Evolutionary conservation across 1,140 invertebrate species (phyloP).

Genomic region (Drosophila pseudoobscura): DNA sequence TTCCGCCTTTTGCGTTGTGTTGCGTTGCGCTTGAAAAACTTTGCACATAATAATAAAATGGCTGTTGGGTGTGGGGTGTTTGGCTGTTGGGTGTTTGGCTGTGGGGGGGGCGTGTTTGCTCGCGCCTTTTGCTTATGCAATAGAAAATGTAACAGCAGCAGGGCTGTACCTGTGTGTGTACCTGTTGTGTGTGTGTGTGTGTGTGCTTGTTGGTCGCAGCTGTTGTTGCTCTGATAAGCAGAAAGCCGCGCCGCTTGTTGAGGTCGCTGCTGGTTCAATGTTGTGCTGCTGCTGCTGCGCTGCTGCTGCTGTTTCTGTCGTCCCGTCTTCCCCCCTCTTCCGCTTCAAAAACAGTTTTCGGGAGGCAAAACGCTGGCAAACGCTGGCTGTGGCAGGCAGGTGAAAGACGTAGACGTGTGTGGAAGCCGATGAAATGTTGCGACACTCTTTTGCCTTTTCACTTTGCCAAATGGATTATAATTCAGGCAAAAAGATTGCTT

Average conservation of each 20-base stretch:
- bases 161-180: neutral
- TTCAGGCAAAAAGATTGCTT: conserved; percentile 41
- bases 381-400: conserved; percentile 58
- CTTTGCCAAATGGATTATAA: conserved; percentile 42
- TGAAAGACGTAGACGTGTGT: conserved; percentile 50
- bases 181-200: neutral
- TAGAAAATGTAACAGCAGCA: conserved; percentile 58
- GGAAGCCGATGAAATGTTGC: conserved; percentile 41
- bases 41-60: conserved; percentile 81
- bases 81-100: too few species aligned
- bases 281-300: conserved; percentile 20
- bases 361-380: conserved; percentile 30
- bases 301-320: conserved; percentile 7
- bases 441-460: too few species aligned
- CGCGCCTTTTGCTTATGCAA: conserved; percentile 64
- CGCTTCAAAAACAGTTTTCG: conserved; percentile 54
- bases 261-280: conserved; percentile 41
- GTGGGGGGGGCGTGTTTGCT: conserved; percentile 17
- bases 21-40: conserved; percentile 60
- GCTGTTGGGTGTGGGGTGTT: conserved; percentile 52
- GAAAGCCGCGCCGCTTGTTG: conserved; percentile 41
- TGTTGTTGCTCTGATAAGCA: conserved; percentile 71
- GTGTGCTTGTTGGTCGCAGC: conserved; percentile 45
- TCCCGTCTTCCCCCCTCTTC: conserved; percentile 20
- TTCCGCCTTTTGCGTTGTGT: conserved; percentile 5